Conservation (phyloP, 2,113 vertebrate species). For the Trachemys scripta region DNA sequence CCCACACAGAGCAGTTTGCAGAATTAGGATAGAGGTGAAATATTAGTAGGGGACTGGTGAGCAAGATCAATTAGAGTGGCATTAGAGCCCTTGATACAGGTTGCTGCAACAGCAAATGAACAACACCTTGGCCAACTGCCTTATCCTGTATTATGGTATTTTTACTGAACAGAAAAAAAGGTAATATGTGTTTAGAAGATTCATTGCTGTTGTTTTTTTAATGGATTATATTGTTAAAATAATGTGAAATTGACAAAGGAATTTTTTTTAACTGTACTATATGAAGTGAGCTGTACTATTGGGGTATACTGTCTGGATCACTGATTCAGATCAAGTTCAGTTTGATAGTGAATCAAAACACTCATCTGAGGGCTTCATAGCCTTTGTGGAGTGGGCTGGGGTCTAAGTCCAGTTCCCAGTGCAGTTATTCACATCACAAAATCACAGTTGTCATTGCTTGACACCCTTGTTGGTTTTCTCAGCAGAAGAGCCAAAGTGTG, state of each 20-base stretch:
- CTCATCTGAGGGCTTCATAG: not conserved
- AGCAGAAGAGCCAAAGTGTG: not conserved
- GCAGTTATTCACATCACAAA: slow-evolving; percentile 11
- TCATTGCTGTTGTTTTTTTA: not conserved
- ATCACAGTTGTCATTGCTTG: slow-evolving; percentile 33
- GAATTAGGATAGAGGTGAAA: not conserved
- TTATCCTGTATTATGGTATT: not conserved
- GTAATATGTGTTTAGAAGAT: not conserved
- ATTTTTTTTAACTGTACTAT: not conserved
- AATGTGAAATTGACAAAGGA: not conserved
- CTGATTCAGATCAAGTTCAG: not conserved
- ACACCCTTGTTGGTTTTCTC: slow-evolving; percentile 63
- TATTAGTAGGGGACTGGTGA: not conserved
- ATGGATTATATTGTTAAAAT: not conserved
- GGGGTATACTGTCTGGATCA: not conserved
- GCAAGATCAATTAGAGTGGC: not conserved
- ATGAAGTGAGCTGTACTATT: not conserved
- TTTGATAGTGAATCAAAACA: not conserved
- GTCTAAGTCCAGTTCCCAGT: slow-evolving; percentile 46
- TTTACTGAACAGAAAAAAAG: not conserved
- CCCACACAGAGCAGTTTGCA: accelerated
- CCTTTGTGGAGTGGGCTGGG: not conserved
- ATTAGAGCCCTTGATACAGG: not conserved
- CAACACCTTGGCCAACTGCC: not conserved
- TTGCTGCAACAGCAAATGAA: not conserved